Evolutionary conservation across 2,888 invertebrate genomes (phyloP).

Genomic region (Argyra leucocephala): DNA sequence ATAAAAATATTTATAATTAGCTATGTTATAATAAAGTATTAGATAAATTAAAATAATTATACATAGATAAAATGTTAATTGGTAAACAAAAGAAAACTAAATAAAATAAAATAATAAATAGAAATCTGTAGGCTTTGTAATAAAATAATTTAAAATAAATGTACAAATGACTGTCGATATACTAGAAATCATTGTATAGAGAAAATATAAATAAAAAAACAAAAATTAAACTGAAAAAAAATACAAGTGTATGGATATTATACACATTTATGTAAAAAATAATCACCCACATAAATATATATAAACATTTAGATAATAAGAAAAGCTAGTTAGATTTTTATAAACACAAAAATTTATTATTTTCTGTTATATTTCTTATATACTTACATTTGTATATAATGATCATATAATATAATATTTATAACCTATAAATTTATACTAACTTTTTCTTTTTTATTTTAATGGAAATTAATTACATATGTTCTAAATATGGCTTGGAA

Average conservation of each 20-base stretch:
- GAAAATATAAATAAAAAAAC: not conserved
- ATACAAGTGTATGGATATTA: not conserved
- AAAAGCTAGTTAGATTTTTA: not conserved
- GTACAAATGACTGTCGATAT: slow-evolving; percentile 10
- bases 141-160: not conserved
- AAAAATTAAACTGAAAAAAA: not conserved
- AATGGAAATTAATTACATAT: no score
- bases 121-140: no score
- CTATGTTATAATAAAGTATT: not conserved
- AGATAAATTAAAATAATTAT: not conserved
- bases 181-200: not conserved
- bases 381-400: no score
- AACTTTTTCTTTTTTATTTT: no score
- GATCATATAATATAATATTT: no score
- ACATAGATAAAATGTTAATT: not conserved
- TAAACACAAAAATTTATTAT: slow-evolving; percentile 2
- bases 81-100: not conserved
- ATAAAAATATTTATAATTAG: no score
- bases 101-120: no score
- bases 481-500: no score
- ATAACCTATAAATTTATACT: no score
- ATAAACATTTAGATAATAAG: not conserved
- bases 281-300: not conserved
- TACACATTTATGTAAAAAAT: no score
- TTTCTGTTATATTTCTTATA: not conserved